phyloP scores from a whole-genome alignment of 1,140 invertebrate genomes.

The Limonius californicus region DNA sequence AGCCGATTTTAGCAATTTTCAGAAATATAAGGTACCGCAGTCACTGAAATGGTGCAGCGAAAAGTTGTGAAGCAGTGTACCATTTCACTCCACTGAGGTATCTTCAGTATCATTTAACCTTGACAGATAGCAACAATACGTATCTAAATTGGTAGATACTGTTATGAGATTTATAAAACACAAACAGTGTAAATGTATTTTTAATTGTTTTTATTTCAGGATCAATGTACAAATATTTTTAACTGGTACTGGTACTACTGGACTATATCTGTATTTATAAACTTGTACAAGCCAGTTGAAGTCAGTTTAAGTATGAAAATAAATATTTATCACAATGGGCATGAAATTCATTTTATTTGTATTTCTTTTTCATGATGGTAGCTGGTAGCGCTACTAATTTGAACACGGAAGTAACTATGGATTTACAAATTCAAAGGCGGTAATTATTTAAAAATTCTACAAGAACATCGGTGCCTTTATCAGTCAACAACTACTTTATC shows the following conservation, averaged over 20 bases:
- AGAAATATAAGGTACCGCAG: neutral
- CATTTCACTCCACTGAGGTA: neutral
- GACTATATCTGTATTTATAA: constrained; percentile 46
- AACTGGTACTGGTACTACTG: constrained; percentile 38
- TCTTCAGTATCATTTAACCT: neutral
- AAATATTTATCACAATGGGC: constrained; percentile 47
- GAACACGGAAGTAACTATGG: too few relatives aligned
- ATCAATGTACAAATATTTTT: constrained; percentile 46
- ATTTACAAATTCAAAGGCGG: too few relatives aligned
- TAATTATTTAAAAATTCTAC: too few relatives aligned
- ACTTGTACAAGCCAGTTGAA: constrained; percentile 46
- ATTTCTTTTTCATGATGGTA: too few relatives aligned
- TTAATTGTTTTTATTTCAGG: constrained; percentile 42
- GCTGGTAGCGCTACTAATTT: too few relatives aligned
- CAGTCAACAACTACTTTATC: too few relatives aligned
- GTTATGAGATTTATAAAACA: constrained; percentile 11
- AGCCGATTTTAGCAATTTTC: neutral
- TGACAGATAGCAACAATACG: constrained; percentile 24
- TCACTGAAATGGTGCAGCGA: too few relatives aligned
- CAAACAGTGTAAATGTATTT: constrained; percentile 30
- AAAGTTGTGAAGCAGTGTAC: too few relatives aligned
- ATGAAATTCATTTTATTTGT: neutral
- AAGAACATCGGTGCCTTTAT: too few relatives aligned
- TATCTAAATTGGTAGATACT: constrained; percentile 28
- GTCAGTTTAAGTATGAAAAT: constrained; percentile 49